Conservation (phyloP, 2,888 invertebrate species). For the Caenorhabditis imperialis region DNA sequence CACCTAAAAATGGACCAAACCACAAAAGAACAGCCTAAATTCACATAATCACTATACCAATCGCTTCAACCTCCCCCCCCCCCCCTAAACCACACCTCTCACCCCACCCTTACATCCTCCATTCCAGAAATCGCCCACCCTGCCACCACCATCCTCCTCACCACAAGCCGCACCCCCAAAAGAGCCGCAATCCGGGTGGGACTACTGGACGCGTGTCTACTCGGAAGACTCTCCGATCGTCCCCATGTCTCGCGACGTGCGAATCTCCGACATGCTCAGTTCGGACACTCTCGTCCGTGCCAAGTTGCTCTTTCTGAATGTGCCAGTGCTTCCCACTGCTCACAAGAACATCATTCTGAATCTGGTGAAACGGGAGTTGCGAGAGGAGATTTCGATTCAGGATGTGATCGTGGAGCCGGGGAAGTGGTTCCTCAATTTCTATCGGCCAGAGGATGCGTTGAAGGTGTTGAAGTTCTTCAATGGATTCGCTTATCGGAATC, state of each 20-base stretch:
- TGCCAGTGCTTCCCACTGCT: conserved; percentile 47
- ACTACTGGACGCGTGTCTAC: conserved; percentile 56
- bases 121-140: too few relatives aligned
- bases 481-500: conserved; percentile 41
- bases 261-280: conserved; percentile 49
- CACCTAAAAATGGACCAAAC: too few relatives aligned
- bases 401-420: conserved; percentile 40
- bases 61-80: too few relatives aligned
- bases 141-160: too few relatives aligned
- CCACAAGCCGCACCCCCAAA: too few relatives aligned
- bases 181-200: conserved; percentile 49
- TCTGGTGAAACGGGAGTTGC: conserved; percentile 38
- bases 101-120: too few relatives aligned
- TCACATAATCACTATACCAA: too few relatives aligned
- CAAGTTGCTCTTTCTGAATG: conserved; percentile 52
- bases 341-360: conserved; percentile 50
- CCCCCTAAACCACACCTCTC: too few relatives aligned
- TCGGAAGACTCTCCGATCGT: conserved; percentile 15
- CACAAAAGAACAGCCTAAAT: too few relatives aligned
- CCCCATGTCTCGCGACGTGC: conserved; percentile 31
- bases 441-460: conserved; percentile 56
- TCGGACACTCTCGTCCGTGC: conserved; percentile 50
- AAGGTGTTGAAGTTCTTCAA: conserved; percentile 47
- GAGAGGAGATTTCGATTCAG: conserved; percentile 46
- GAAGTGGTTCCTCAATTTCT: conserved; percentile 55